These are phyloP conservation scores for Macaca mulatta DNA, from an alignment of 2,113 vertebrate genomes.

Conservation along the genomic window DNA sequence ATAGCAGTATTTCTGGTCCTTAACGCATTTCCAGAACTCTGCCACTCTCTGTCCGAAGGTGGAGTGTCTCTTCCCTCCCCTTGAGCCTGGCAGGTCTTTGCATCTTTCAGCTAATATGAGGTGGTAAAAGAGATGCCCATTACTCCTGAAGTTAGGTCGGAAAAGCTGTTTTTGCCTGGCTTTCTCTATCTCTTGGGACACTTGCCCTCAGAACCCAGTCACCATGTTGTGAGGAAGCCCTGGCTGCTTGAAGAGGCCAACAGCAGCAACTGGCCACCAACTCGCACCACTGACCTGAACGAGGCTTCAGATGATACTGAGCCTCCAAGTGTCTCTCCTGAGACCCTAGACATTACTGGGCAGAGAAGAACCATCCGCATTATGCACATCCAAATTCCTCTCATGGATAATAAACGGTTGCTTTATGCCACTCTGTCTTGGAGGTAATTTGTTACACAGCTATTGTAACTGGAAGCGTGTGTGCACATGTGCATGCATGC, in stretches of 20 bases:
- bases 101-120: not conserved
- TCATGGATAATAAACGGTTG: not conserved
- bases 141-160: not conserved
- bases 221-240: not conserved
- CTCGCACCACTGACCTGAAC: not conserved
- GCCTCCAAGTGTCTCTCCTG: not conserved
- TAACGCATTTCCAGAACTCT: not conserved
- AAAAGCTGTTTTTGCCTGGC: not conserved
- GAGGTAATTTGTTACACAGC: not conserved
- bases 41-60: not conserved
- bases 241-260: not conserved
- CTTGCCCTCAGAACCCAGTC: not conserved
- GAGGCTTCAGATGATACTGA: not conserved
- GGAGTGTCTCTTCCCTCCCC: not conserved
- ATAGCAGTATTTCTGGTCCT: not conserved
- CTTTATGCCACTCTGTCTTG: not conserved
- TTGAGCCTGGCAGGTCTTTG: not conserved
- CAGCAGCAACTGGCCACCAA: rapidly evolving
- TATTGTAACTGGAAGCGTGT: not conserved
- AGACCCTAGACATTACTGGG: not conserved
- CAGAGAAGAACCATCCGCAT: not conserved
- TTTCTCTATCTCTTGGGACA: not conserved
- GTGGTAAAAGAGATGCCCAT: not conserved
- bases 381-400: not conserved
- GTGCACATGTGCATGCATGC: rapidly evolving